These are phyloP conservation scores for Phengaris arion DNA, from an alignment of 2,888 invertebrate genomes.

Conservation along the genomic window DNA sequence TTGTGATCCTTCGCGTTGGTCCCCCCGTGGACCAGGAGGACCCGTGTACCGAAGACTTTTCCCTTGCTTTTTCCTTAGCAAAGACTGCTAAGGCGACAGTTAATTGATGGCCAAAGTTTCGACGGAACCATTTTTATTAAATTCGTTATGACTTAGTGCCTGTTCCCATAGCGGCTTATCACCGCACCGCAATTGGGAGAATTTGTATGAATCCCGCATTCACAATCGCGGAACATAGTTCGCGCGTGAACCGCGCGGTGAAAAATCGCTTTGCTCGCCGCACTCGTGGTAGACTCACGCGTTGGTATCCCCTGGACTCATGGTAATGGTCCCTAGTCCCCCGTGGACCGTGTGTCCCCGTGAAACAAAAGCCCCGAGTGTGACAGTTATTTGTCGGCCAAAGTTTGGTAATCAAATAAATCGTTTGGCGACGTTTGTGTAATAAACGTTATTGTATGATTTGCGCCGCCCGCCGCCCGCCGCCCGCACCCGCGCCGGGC, in stretches of 20 bases:
- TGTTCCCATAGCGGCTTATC: background rate
- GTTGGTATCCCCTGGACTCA: too few species aligned
- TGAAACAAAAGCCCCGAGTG: background rate
- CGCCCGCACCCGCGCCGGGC: background rate
- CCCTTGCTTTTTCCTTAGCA: too few species aligned
- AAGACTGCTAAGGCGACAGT: background rate
- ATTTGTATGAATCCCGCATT: too few species aligned
- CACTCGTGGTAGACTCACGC: too few species aligned
- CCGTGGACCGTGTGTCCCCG: background rate
- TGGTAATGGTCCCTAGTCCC: too few species aligned
- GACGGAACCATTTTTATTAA: background rate
- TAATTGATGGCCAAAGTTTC: background rate
- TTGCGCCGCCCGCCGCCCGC: background rate
- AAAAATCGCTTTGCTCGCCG: too few species aligned
- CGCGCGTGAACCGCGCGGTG: too few species aligned
- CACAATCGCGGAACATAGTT: too few species aligned
- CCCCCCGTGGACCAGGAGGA: background rate
- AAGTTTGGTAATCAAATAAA: constrained; percentile 6
- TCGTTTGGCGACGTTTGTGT: constrained; percentile 8
- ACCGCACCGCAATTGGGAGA: background rate
- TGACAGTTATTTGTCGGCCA: background rate
- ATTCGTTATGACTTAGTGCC: background rate
- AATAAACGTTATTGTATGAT: constrained; percentile 9
- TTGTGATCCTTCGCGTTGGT: background rate
- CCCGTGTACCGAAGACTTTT: too few species aligned